Evolutionary conservation across 2,797 vertebrate species (phyloP).

Genomic region (Setipinna tenuifilis): DNA sequence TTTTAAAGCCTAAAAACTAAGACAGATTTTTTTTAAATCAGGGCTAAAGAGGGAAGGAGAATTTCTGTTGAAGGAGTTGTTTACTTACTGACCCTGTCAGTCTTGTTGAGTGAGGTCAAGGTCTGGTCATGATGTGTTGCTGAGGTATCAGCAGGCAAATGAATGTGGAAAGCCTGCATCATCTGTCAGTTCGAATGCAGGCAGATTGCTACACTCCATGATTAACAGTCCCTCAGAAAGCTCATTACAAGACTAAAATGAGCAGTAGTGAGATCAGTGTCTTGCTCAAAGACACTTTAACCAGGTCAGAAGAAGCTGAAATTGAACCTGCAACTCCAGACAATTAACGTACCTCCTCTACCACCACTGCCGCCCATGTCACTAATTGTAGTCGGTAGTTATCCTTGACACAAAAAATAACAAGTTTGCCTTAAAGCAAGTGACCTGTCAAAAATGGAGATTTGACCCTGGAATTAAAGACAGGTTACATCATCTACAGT

Average conservation of each 20-base stretch:
- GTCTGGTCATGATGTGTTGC: not conserved
- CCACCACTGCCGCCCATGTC: too few relatives aligned
- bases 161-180: not conserved
- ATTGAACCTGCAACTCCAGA: too few relatives aligned
- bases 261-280: too few relatives aligned
- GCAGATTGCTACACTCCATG: not conserved
- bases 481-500: not conserved
- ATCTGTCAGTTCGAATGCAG: not conserved
- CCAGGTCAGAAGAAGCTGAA: too few relatives aligned
- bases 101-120: not conserved
- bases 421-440: not conserved
- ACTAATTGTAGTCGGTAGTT: not conserved
- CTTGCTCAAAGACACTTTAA: too few relatives aligned
- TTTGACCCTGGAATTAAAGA: conserved; percentile 1
- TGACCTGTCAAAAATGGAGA: not conserved
- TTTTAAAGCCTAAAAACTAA: not conserved
- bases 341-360: too few relatives aligned
- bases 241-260: not conserved
- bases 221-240: not conserved
- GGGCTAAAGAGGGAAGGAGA: not conserved
- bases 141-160: not conserved
- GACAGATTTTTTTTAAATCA: not conserved
- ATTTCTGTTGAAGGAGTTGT: not conserved
- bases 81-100: not conserved
- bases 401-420: not conserved